Conservation (phyloP, 2,888 invertebrate species). For the Apeira syringaria region DNA sequence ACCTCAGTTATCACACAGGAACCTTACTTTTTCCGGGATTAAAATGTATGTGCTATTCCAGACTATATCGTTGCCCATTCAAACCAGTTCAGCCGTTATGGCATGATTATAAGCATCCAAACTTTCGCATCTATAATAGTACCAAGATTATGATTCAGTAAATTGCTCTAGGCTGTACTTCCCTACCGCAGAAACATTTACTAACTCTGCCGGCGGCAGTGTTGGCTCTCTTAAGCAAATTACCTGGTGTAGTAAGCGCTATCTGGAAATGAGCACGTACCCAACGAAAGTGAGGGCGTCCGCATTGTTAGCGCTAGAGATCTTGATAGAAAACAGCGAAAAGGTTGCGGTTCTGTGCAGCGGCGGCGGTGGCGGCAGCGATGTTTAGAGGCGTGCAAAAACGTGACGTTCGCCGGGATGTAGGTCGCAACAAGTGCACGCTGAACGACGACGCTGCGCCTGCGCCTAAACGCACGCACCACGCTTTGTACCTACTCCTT, state of each 20-base stretch:
- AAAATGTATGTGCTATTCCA: no score
- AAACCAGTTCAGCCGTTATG: no score
- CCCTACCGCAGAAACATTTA: slow-evolving; percentile 3
- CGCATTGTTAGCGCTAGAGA: slow-evolving; percentile 70
- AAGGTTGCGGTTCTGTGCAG: slow-evolving; percentile 49
- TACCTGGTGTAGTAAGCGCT: slow-evolving; percentile 39
- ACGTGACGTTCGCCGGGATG: slow-evolving; percentile 61
- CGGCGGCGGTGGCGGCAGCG: background rate
- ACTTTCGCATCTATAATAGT: no score
- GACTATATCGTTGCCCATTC: no score
- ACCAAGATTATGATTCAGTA: no score
- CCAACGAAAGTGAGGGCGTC: slow-evolving; percentile 75
- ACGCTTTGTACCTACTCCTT: background rate
- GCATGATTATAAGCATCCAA: no score
- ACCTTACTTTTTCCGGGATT: no score
- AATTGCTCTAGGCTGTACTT: no score
- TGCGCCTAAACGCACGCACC: slow-evolving; percentile 12
- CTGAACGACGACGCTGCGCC: slow-evolving; percentile 23
- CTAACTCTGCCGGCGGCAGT: slow-evolving; percentile 6
- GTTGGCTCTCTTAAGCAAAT: slow-evolving; percentile 27
- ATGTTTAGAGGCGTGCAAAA: slow-evolving; percentile 59
- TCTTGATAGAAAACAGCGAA: slow-evolving; percentile 73
- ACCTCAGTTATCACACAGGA: no score
- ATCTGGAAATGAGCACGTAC: slow-evolving; percentile 56
- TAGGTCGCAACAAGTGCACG: slow-evolving; percentile 75